Percentiles rank a stretch among this genome's conserved stretches.
Conservation (phyloP, 2,797 vertebrate genomes). For the Enteromius unitaeniatus region DNA sequence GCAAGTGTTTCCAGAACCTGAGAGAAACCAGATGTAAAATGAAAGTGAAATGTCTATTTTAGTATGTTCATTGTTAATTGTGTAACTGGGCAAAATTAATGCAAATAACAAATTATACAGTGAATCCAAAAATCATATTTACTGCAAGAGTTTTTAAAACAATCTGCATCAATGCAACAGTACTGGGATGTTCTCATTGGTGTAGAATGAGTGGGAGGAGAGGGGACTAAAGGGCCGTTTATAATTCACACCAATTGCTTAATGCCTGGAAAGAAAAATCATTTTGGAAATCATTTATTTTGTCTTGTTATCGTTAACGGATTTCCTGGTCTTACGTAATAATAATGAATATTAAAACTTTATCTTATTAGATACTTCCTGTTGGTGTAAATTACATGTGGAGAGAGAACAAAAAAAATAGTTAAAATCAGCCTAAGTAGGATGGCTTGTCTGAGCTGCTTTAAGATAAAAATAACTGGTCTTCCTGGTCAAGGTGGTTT, state of each 20-base stretch:
- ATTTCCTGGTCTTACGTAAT: background rate
- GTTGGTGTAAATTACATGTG: background rate
- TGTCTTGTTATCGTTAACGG: background rate
- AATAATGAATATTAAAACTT: background rate
- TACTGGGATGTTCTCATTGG: background rate
- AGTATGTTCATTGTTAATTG: background rate
- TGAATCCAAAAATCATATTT: background rate
- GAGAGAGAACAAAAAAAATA: too few relatives aligned
- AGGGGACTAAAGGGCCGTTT: background rate
- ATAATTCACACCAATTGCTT: background rate
- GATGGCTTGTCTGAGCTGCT: background rate
- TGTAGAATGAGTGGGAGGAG: background rate
- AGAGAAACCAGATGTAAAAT: background rate
- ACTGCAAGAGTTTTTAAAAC: background rate
- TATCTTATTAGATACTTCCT: background rate
- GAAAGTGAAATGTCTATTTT: slow-evolving; percentile 1
- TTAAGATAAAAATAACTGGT: background rate
- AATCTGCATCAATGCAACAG: background rate
- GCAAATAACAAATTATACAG: background rate
- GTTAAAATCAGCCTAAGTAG: background rate
- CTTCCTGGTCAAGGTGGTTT: background rate
- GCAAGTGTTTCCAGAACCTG: background rate
- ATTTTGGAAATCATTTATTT: background rate
- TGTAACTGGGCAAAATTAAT: background rate
- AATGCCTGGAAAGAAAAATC: background rate